Base-by-base conservation (phyloP, 2,797 vertebrate species). In the Scleropages formosus region DNA sequence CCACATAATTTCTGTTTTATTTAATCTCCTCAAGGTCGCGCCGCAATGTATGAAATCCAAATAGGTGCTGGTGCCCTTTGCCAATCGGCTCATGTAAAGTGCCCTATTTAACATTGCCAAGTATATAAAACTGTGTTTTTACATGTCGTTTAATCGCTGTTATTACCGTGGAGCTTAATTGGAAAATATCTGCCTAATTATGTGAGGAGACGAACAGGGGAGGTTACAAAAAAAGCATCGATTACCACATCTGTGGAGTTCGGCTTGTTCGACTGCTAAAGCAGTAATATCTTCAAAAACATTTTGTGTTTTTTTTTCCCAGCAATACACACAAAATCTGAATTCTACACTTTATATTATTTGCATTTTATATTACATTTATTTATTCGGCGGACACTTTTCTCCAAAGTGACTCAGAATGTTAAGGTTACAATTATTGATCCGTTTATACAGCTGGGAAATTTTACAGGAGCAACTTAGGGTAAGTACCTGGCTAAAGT, bases 61-160 rank as follows among this genome's bases (percentile, higher is more conserved):
- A 71, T 27, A 39, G 2, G 39, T 31, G 31, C 6, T 2, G 31
- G 6, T 58, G 51, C 15, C 56, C 49, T 62, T 75, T 69, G 51
- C 56, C 39, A 74, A 65, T 61, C 53, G 12, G 10, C 65, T 70
- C 61, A 59, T 59, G 31, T 22, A 70, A 62, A 24, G 70, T 68
- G 24, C 15, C 46, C 53, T 47, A 13, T 60, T 75, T 68, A 56
- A 59, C 44, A n/a, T 51, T n/a, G 66, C 64, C 56, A 61, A 46
- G 51, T 53, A n/a, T n/a, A n/a, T n/a, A n/a, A n/a, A n/a, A 60
- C 74, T 26, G 39, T 75, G 58, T 75, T 75, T 70, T 75, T 62
- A 51, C 69, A 70, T 20, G 39, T 49, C 7, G 56, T 75, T 18
- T 62, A 70, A 75, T 75, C 75, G 65, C 65, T 18, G 58, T 47